A percentile compares a stretch with the other conserved stretches of the same genome.
These are phyloP conservation scores for Stenopsyche tienmushanensis DNA, from an alignment of 1,140 invertebrate species.

Conservation along the genomic window DNA sequence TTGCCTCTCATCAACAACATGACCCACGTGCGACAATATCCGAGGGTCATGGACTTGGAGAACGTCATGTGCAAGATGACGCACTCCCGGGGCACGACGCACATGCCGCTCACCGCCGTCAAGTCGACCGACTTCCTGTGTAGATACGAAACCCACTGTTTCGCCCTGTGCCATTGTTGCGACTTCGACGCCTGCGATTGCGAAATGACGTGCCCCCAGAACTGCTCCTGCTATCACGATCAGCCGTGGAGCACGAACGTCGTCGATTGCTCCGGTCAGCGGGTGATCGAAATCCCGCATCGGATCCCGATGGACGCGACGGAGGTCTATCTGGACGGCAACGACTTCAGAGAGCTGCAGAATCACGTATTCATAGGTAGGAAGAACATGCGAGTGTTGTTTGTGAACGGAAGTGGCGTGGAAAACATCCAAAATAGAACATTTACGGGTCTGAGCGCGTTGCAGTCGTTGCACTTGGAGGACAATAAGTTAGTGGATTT, in stretches of 20 bases:
- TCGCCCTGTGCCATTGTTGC: conserved; percentile 89
- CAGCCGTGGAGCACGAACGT: conserved; percentile 91
- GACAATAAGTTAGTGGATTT: conserved; percentile 79
- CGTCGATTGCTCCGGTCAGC: conserved; percentile 82
- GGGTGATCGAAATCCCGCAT: conserved; percentile 73
- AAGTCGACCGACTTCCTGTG: conserved; percentile 84
- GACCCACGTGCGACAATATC: conserved; percentile 76
- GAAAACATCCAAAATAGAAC: conserved; percentile 88
- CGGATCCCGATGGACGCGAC: conserved; percentile 93
- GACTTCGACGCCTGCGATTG: conserved; percentile 94
- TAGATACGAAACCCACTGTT: conserved; percentile 89
- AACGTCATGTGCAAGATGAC: conserved; percentile 83
- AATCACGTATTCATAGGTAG: conserved; percentile 90
- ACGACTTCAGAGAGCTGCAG: conserved; percentile 78
- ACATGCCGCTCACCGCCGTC: conserved; percentile 66
- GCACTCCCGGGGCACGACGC: conserved; percentile 67
- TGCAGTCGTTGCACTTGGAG: conserved; percentile 82
- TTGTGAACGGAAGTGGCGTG: conserved; percentile 82
- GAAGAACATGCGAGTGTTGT: conserved; percentile 84
- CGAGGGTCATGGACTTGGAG: conserved; percentile 82
- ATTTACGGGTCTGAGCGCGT: conserved; percentile 82
- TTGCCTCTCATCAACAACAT: conserved; percentile 83
- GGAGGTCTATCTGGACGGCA: conserved; percentile 88
- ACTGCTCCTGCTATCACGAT: conserved; percentile 91
- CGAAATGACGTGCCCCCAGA: conserved; percentile 90